These are phyloP conservation scores for Diarsia rubi DNA, from an alignment of 2,888 invertebrate genomes.

Conservation along the genomic window DNA sequence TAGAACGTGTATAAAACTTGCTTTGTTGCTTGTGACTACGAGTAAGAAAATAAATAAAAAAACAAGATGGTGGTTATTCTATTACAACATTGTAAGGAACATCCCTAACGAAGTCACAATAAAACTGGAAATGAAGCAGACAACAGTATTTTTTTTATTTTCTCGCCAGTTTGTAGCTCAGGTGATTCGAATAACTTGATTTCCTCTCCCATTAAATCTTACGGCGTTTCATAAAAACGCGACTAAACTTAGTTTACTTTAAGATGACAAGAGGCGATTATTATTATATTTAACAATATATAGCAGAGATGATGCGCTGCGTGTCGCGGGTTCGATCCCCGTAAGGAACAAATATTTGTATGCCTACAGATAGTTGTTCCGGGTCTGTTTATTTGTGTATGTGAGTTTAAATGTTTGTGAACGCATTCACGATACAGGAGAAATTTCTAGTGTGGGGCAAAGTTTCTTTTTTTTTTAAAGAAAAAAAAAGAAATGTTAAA, in stretches of 20 bases:
- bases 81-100: constrained; percentile 20
- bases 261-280: constrained; percentile 3
- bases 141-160: constrained; percentile 28
- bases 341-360: no score
- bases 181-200: constrained; percentile 36
- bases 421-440: no score
- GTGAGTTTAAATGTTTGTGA: no score
- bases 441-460: no score
- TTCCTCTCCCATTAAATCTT: constrained; percentile 42
- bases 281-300: neutral
- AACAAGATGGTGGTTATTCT: constrained; percentile 16
- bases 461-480: no score
- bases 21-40: neutral
- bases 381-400: no score
- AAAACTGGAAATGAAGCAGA: constrained; percentile 37
- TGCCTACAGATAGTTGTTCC: no score
- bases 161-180: constrained; percentile 20
- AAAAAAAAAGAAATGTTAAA: no score
- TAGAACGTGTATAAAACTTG: neutral
- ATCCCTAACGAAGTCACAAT: constrained; percentile 40
- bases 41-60: neutral
- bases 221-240: constrained; percentile 36
- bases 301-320: no score
- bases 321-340: no score
- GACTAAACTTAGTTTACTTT: constrained; percentile 3